These are phyloP conservation scores for Chascanopsetta lugubris DNA, from an alignment of 2,113 vertebrate species.

Conservation along the genomic window DNA sequence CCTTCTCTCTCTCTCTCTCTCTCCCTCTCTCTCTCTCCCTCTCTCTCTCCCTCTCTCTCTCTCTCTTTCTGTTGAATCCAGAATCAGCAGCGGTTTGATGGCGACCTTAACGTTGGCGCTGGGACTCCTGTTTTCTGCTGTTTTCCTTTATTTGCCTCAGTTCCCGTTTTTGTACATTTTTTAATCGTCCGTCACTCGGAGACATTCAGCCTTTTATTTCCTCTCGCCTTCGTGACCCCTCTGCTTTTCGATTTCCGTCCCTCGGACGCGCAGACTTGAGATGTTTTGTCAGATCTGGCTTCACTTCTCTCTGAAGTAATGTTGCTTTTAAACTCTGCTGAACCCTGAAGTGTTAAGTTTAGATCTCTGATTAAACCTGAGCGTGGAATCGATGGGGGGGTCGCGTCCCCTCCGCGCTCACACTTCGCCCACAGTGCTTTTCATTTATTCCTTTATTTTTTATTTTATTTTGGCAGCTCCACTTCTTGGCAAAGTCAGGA, in stretches of 20 bases:
- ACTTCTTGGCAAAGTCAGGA: neutral
- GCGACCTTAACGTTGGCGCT: slow-evolving; percentile 12
- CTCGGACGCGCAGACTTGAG: neutral
- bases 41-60: no score
- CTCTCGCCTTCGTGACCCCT: neutral
- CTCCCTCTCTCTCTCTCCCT: no score
- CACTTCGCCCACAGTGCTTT: neutral
- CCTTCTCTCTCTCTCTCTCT: no score
- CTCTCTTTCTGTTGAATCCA: no score
- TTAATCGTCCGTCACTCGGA: neutral
- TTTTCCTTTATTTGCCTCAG: neutral
- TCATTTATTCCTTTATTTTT: no score
- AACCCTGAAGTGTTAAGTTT: neutral
- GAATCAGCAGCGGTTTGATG: no score
- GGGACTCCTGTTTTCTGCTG: slow-evolving; percentile 1
- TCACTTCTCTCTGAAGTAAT: neutral
- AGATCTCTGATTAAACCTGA: neutral
- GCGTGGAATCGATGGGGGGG: neutral
- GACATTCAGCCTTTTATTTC: slow-evolving; percentile 16
- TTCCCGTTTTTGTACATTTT: slow-evolving; percentile 2
- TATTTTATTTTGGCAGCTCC: neutral
- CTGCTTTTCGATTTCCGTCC: neutral
- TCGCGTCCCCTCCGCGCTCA: neutral
- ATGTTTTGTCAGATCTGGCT: neutral
- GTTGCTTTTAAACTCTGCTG: neutral